phyloP scores from a whole-genome alignment of 2,113 vertebrate species.

The Acanthisitta chloris region DNA sequence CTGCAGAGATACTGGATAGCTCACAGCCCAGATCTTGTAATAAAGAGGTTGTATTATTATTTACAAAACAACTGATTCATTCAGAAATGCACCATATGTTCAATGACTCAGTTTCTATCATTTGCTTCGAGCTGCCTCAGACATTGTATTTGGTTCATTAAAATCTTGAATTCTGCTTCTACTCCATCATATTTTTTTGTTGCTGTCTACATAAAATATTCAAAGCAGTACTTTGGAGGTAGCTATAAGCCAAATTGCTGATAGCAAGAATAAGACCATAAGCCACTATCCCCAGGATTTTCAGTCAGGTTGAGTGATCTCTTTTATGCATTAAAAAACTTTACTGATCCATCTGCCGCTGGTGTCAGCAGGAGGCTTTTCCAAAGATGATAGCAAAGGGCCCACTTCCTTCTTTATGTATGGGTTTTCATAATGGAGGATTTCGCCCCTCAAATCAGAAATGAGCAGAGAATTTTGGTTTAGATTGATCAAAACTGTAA shows the following conservation, averaged over 20 bases:
- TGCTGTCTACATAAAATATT: neutral
- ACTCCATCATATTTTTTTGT: neutral
- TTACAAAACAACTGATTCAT: neutral
- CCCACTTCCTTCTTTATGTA: neutral
- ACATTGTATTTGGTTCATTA: accelerated
- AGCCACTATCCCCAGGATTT: neutral
- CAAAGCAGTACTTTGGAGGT: neutral
- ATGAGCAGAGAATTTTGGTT: neutral
- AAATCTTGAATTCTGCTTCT: neutral
- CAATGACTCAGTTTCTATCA: neutral
- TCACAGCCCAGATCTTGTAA: neutral
- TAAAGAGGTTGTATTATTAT: neutral
- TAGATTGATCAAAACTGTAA: neutral
- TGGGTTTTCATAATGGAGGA: neutral
- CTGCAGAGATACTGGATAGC: neutral
- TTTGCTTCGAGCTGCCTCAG: neutral
- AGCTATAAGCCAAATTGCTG: neutral
- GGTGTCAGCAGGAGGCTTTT: neutral
- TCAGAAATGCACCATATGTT: neutral
- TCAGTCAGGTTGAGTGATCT: neutral
- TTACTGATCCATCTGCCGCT: neutral
- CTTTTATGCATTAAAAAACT: neutral
- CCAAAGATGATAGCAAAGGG: neutral
- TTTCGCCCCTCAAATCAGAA: neutral
- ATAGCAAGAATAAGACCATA: neutral